Conservation (phyloP, 2,797 vertebrate genomes). For the Hybognathus amarus region DNA sequence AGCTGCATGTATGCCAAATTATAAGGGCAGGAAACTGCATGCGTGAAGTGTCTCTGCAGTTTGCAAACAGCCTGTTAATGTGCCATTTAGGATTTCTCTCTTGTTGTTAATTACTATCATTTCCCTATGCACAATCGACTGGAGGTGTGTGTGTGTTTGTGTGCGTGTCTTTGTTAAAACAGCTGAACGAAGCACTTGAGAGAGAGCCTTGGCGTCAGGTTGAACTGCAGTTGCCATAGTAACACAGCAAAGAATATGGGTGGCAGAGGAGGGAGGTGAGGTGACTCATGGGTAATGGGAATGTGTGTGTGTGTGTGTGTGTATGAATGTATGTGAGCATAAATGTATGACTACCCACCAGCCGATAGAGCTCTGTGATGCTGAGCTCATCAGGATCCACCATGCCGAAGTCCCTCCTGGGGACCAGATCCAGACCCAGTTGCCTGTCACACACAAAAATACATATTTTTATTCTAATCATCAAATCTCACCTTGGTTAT, state of each 20-base stretch:
- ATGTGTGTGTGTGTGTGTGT: slow-evolving; percentile 34
- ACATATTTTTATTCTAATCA: slow-evolving; percentile 8
- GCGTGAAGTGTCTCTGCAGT: slow-evolving; percentile 46
- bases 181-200: slow-evolving; percentile 30
- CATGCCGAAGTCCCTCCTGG: slow-evolving; percentile 96
- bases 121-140: slow-evolving; percentile 34
- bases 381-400: slow-evolving; percentile 98
- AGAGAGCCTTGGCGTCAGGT: slow-evolving; percentile 49
- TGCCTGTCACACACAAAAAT: slow-evolving; percentile 79
- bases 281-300: slow-evolving; percentile 62
- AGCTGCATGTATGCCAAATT: slow-evolving; percentile 25
- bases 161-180: slow-evolving; percentile 46
- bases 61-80: slow-evolving; percentile 63
- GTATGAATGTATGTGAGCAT: background rate
- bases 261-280: slow-evolving; percentile 36
- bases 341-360: slow-evolving; percentile 80
- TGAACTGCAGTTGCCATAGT: slow-evolving; percentile 60
- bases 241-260: slow-evolving; percentile 51
- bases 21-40: slow-evolving; percentile 35
- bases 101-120: slow-evolving; percentile 62
- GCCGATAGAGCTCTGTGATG: slow-evolving; percentile 93
- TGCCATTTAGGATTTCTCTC: slow-evolving; percentile 47
- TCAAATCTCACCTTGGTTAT: background rate
- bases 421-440: slow-evolving; percentile 93
- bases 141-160: slow-evolving; percentile 31